These are phyloP conservation scores for Scaptomyza pallida DNA, from an alignment of 1,140 invertebrate species.

Conservation along the genomic window DNA sequence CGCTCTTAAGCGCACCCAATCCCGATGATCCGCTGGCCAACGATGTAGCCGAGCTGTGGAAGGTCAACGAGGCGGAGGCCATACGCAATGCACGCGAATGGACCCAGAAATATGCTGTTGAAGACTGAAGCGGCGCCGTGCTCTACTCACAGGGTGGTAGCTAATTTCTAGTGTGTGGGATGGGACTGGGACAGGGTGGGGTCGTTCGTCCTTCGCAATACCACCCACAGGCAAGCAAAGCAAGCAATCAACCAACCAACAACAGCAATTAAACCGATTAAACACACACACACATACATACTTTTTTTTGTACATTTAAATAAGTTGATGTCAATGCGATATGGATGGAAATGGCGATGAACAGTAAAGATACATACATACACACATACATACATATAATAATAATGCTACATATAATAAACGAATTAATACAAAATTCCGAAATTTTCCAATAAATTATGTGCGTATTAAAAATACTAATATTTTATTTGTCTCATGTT, in stretches of 20 bases:
- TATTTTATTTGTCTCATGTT: neutral
- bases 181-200: neutral
- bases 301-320: slow-evolving; percentile 48
- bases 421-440: slow-evolving; percentile 14
- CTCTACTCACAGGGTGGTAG: slow-evolving; percentile 6
- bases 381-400: slow-evolving; percentile 17
- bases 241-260: slow-evolving; percentile 9
- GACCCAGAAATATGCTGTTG: slow-evolving; percentile 93
- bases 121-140: slow-evolving; percentile 36
- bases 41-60: slow-evolving; percentile 98
- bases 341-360: slow-evolving; percentile 22
- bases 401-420: slow-evolving; percentile 47
- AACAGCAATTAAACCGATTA: slow-evolving; percentile 88
- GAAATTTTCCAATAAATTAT: slow-evolving; percentile 16
- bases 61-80: slow-evolving; percentile 91
- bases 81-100: slow-evolving; percentile 97
- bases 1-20: slow-evolving; percentile 97
- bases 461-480: neutral
- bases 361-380: slow-evolving; percentile 28
- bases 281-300: slow-evolving; percentile 83
- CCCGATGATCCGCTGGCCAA: slow-evolving; percentile 98
- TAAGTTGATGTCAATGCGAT: slow-evolving; percentile 30
- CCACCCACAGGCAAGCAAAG: slow-evolving; percentile 13
- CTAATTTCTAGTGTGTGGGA: slow-evolving; percentile 9
- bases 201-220: neutral